Evolutionary conservation across 37 sponge, comb jelly and placozoan species (phyloP), one percentile per base, ranked within the genome.

Genomic region (Haliclona indistincta): DNA sequence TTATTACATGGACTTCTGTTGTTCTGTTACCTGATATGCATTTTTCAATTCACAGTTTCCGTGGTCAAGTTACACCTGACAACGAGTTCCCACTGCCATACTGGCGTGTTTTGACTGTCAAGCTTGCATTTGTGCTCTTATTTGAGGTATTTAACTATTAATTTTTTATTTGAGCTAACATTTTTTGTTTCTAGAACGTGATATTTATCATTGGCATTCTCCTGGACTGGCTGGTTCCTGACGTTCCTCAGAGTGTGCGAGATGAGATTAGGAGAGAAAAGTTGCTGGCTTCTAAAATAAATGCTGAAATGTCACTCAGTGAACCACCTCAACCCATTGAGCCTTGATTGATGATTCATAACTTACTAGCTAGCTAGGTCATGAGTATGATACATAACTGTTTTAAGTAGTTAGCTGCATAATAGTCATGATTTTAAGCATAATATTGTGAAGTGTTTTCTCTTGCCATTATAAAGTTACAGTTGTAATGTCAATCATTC

Each of bases 121-220:
- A 90, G 1, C 80, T 97, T 1, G 79, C 83, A 52, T 97, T 97
- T 55, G 76, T 97, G 42, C 77, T 97, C 35, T 75, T 93, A 3
- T 97, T 97, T 87, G 97, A 97, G 80, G 94, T 93, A 70, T 68
- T 49, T n/a, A n/a, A n/a, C n/a, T n/a, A n/a, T 4, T 10, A 22
- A n/a, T n/a, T n/a, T n/a, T n/a, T n/a, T n/a, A n/a, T n/a, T n/a
- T n/a, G n/a, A n/a, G n/a, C 28, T 69, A 38, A 55, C 0, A 2
- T 70, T 2, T 51, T n/a, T 45, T 38, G 32, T 23, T 37, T 84
- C 17, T 75, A 88, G 85, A 89, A 93, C 75, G 77, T 89, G 32
- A 85, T 93, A 4, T 89, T 93, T 43, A 42, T 76, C 33, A 67
- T 88, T 28, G 76, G 63, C 0, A 78, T 72, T 11, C 20, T 93